Evolutionary conservation across 2,797 vertebrate genomes (phyloP).

Genomic region (Salmo trutta): DNA sequence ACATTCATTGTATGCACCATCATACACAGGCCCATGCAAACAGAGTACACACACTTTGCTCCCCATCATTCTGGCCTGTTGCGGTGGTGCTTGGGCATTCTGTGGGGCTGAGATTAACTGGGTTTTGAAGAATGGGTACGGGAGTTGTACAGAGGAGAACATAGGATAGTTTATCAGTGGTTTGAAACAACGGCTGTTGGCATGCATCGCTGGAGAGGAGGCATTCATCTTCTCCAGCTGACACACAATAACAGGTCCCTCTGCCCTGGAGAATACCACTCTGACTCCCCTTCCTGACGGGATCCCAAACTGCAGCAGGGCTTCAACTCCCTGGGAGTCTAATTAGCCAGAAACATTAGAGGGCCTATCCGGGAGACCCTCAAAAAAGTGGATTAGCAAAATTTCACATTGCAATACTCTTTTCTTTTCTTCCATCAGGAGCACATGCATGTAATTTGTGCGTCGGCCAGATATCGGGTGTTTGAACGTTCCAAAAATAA

Average conservation of each 20-base stretch:
- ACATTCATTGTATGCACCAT: background rate
- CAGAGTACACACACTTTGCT: background rate
- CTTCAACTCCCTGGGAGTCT: conserved; percentile 56
- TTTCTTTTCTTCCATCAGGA: background rate
- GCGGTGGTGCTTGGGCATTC: conserved; percentile 1
- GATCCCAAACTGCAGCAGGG: conserved; percentile 34
- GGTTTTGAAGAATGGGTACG: conserved; percentile 20
- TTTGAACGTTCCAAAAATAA: background rate
- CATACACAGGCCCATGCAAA: background rate
- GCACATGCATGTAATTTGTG: conserved; percentile 10
- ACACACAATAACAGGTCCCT: conserved; percentile 48
- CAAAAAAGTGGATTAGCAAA: conserved; percentile 3
- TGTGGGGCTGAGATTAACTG: conserved; percentile 24
- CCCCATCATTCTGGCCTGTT: background rate
- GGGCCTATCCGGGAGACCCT: conserved; percentile 26
- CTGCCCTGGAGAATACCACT: conserved; percentile 49
- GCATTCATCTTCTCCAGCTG: conserved; percentile 55
- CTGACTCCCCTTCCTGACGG: conserved; percentile 32
- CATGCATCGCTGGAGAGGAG: conserved; percentile 48
- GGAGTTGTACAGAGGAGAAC: conserved; percentile 6
- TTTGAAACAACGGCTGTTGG: conserved; percentile 50
- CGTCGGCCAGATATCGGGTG: background rate
- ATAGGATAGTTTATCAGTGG: conserved; percentile 57
- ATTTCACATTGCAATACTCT: background rate
- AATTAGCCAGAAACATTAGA: conserved; percentile 53